phyloP scores from a whole-genome alignment of 2,797 vertebrate species.

The Phrynocephalus forsythii region DNA sequence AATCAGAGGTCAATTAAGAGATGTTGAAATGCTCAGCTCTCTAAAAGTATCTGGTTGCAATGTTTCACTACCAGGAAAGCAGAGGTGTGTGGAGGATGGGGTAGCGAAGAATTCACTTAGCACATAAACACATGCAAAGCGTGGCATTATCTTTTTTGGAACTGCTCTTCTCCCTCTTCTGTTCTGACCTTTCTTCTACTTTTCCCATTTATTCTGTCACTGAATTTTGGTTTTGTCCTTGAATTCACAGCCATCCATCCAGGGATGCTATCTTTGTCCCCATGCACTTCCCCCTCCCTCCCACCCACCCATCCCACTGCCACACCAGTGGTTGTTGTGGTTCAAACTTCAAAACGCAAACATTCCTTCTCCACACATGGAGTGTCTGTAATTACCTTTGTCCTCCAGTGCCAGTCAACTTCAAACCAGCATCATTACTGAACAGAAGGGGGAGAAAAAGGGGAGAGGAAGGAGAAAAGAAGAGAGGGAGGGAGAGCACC shows the following conservation, averaged over 20 bases:
- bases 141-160: not conserved
- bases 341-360: conserved; percentile 68
- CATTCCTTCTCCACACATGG: conserved; percentile 63
- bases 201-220: not conserved
- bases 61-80: not conserved
- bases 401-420: conserved; percentile 75
- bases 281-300: too few relatives aligned
- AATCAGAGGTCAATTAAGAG: too few relatives aligned
- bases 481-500: conserved; percentile 79
- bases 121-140: not conserved
- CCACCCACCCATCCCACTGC: too few relatives aligned
- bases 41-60: not conserved
- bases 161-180: not conserved
- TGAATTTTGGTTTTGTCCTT: conserved; percentile 3
- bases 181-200: not conserved
- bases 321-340: conserved; percentile 27
- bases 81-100: too few relatives aligned
- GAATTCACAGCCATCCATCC: conserved; percentile 32
- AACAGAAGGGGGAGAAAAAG: conserved; percentile 69
- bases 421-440: conserved; percentile 75
- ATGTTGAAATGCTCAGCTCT: not conserved
- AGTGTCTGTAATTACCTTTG: conserved; percentile 75
- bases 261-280: conserved; percentile 36
- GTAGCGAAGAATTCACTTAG: too few relatives aligned
- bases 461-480: conserved; percentile 72